Base-by-base conservation (phyloP, 2,888 invertebrate genomes). In the Labia minor region DNA sequence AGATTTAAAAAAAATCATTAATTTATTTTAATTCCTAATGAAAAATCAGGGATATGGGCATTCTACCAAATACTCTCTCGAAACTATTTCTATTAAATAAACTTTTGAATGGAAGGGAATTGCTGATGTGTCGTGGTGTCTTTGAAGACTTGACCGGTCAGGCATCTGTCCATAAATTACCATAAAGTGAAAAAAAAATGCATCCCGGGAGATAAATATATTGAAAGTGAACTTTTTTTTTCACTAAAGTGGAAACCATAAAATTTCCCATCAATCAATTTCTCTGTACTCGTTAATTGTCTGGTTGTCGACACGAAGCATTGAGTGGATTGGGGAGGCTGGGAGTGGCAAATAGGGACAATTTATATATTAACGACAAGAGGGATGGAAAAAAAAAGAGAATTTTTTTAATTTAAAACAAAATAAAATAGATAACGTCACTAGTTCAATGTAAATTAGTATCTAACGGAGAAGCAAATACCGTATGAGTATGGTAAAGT, bases 331-430 rank as follows among this genome's bases (percentile, higher is more conserved):
- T n/a, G n/a, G n/a, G n/a, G n/a, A n/a, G n/a, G n/a, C n/a, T n/a
- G n/a, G 65, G 64, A 65, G 21, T 20, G 16, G 21, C 21, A 16
- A n/a, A 14, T 65, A 26, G 11, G 26, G 67, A 37, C 26, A 65
- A 61, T 61, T 63, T 64, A 66, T 18, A 33, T 62, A 67, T 62
- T 64, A 68, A 61, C 33, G 33, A 6, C 14, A 16, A 10, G 49
- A 61, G 65, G 62, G 65, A 62, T 19, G 19, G 66, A 19, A 66
- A 66, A 26, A 6, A 64, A 21, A 26, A 64, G 8, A 64, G 33
- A 10, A 16, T 49, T n/a, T 49, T 49, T 49, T 49, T 49, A 49
- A 49, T 49, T 49, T 49, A 49, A 49, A 49, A 26, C 26, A 26
- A 26, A 26, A 26, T 26, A 26, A 49, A 49, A 49, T 19, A 21